phyloP scores from a whole-genome alignment of 2,113 vertebrate genomes.

The Trogon surrucura region DNA sequence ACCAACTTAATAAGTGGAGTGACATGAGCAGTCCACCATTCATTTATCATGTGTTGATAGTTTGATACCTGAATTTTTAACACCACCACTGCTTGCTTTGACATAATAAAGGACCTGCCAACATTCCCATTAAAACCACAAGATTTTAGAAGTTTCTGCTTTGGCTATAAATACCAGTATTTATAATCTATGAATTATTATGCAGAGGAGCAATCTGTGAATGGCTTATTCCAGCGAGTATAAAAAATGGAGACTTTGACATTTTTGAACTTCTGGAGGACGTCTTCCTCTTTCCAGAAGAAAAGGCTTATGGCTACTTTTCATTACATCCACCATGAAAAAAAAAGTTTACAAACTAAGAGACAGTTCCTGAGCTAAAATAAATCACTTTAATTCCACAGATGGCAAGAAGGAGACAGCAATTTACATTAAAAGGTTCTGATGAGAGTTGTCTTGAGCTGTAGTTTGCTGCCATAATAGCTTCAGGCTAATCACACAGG shows the following conservation, averaged over 20 bases:
- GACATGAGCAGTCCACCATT: neutral
- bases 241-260: neutral
- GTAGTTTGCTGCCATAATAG: neutral
- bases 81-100: neutral
- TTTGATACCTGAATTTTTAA: constrained; percentile 44
- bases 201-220: neutral
- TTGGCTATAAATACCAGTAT: neutral
- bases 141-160: constrained; percentile 6
- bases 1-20: constrained; percentile 12
- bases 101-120: constrained; percentile 52
- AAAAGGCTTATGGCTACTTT: neutral
- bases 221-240: neutral
- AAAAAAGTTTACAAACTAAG: neutral
- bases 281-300: neutral
- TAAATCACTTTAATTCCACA: neutral
- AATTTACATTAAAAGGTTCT: neutral
- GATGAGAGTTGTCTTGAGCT: neutral
- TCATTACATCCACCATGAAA: neutral
- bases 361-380: neutral
- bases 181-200: neutral
- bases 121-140: neutral
- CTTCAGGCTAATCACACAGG: neutral
- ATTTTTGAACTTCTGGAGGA: constrained; percentile 1
- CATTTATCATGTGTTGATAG: constrained; percentile 23
- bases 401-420: neutral